These are phyloP conservation scores for Odobenus rosmarus DNA, from an alignment of 2,113 vertebrate genomes.

Conservation along the genomic window DNA sequence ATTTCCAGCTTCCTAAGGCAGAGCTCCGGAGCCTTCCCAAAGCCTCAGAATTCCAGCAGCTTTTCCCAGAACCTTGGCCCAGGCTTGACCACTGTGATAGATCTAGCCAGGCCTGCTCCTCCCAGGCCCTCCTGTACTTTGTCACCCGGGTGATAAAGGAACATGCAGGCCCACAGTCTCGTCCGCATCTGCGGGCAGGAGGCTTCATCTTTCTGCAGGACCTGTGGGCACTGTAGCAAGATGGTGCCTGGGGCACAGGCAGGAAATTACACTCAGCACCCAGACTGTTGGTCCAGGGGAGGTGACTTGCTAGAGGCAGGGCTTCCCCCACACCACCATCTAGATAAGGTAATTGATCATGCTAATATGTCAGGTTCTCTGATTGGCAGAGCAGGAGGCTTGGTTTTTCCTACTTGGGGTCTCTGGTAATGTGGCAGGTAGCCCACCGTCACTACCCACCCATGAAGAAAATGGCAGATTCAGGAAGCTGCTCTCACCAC, in stretches of 20 bases:
- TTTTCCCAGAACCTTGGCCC: background rate
- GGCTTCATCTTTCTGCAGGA: background rate
- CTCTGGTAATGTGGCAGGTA: background rate
- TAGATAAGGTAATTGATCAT: background rate
- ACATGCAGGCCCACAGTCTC: background rate
- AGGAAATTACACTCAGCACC: background rate
- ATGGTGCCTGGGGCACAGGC: background rate
- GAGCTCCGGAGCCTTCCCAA: background rate
- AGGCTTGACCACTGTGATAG: background rate
- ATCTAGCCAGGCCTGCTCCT: background rate
- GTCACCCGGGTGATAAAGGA: background rate
- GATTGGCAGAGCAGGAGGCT: background rate
- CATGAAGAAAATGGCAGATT: background rate
- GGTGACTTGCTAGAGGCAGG: background rate
- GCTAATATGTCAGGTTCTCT: background rate
- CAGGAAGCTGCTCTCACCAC: background rate
- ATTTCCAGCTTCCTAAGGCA: background rate
- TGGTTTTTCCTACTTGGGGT: background rate
- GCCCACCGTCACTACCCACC: background rate
- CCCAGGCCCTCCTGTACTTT: background rate
- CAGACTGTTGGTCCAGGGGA: background rate
- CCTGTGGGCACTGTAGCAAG: background rate
- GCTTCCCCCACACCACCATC: too few relatives aligned
- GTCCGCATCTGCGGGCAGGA: background rate
- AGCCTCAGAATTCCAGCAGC: background rate